These are phyloP conservation scores for Pluvialis apricaria DNA, from an alignment of 2,113 vertebrate genomes.

Conservation along the genomic window DNA sequence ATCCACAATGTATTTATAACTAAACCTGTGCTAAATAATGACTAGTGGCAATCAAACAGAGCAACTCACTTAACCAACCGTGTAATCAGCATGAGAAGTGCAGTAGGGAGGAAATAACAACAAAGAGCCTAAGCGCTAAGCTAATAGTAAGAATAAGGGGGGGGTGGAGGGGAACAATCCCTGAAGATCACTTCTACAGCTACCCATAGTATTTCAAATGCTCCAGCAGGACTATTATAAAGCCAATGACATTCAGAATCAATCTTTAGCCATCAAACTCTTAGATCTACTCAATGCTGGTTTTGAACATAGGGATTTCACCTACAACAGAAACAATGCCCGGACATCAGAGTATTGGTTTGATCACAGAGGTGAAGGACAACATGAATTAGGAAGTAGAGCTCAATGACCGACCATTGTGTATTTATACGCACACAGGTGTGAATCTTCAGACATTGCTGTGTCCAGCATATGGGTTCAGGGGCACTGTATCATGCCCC, in stretches of 20 bases:
- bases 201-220: background rate
- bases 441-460: accelerated
- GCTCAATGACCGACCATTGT: background rate
- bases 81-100: background rate
- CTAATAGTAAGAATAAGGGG: background rate
- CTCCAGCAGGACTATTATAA: background rate
- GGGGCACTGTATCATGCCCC: accelerated
- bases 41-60: background rate
- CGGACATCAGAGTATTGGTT: background rate
- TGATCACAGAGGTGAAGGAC: background rate
- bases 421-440: accelerated
- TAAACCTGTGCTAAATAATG: background rate
- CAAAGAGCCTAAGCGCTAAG: background rate
- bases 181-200: background rate
- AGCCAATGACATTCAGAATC: background rate
- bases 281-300: background rate
- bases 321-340: background rate
- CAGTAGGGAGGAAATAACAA: background rate
- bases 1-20: background rate
- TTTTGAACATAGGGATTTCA: background rate
- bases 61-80: background rate
- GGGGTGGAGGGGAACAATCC: background rate
- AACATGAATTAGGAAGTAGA: accelerated
- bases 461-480: accelerated
- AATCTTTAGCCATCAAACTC: background rate